A percentile compares a stretch with the other conserved stretches of the same genome.
These are phyloP conservation scores for Corythornis madagascariensis DNA, from an alignment of 2,113 vertebrate species.

Conservation along the genomic window DNA sequence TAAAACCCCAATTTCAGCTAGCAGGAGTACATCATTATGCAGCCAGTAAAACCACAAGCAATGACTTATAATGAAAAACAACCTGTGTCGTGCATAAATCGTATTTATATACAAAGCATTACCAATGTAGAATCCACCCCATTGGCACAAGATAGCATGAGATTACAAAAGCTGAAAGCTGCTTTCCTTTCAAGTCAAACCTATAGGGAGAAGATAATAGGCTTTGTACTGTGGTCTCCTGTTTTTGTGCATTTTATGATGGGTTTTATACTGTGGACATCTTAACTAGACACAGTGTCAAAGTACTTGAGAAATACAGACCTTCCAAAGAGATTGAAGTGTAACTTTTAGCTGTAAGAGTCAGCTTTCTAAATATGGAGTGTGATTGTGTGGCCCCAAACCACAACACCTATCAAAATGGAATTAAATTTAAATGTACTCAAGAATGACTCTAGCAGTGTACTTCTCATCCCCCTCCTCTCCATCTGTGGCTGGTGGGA, in stretches of 20 bases:
- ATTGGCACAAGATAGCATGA: not conserved
- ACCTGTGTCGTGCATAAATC: not conserved
- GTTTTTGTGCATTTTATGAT: not conserved
- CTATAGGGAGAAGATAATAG: not conserved
- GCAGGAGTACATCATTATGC: not conserved
- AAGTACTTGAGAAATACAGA: not conserved
- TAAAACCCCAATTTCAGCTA: not conserved
- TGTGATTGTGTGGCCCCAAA: not conserved
- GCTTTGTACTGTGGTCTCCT: not conserved
- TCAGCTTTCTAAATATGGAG: not conserved
- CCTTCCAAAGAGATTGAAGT: not conserved
- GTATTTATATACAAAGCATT: not conserved
- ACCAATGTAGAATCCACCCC: fast-evolving
- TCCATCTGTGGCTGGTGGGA: conserved; percentile 63
- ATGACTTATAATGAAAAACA: not conserved
- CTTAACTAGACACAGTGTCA: not conserved
- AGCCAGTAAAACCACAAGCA: not conserved
- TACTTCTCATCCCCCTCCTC: conserved; percentile 27
- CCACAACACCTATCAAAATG: not conserved
- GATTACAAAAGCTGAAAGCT: not conserved
- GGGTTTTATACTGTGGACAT: not conserved
- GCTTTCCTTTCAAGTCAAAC: not conserved
- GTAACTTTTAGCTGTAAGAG: not conserved
- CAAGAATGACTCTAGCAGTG: not conserved
- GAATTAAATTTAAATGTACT: conserved; percentile 34